Base-by-base conservation (phyloP, 1,140 invertebrate species). In the Leptoteleia sp. region DNA sequence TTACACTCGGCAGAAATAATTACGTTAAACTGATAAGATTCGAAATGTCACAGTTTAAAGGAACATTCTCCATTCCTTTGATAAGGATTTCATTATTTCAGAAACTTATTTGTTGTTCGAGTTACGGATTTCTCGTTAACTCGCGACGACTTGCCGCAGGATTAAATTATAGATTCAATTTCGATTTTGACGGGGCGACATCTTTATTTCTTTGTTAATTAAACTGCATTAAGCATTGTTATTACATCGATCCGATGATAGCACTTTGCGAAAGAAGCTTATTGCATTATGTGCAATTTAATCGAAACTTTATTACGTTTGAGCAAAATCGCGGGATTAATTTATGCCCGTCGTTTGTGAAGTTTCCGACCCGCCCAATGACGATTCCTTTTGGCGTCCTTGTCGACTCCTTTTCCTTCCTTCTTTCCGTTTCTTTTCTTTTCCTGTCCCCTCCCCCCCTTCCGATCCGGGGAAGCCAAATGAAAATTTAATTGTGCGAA, bases 1-100 rank as follows among this genome's bases (percentile, higher is more conserved):
- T 67, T 57, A 64, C 42, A 52, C 42, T 55, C 68, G 40, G 27
- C 33, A 67, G 68, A 73, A 62, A 79, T 79, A 72, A 65, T 79
- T 79, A 61, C 64, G 47, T 68, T 79, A 72, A 72, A 73, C 42
- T 64, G 64, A 68, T 68, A 68, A 68, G 71, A 67, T 72, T 79
- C 25, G 67, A 59, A 54, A 64, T 59, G 68, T 68, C 68, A 64
- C 50, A 52, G 54, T 73, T 79, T 73, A 68, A n/a, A 79, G 61
- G 61, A 68, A 79, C 76, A 52, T 42, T 57, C 19, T 3, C 33
- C 15, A 61, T 71, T 16, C 52, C 27, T 52, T 67, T 45, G 72
- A 67, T 37, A 62, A 35, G 64, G 27, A 43, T 52, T 59, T 33
- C 64, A 76, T 64, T 64, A 62, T 70, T 62, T 64, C 40, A 37